Conservation (phyloP, 2,113 vertebrate species). For the Phainopepla nitens region DNA sequence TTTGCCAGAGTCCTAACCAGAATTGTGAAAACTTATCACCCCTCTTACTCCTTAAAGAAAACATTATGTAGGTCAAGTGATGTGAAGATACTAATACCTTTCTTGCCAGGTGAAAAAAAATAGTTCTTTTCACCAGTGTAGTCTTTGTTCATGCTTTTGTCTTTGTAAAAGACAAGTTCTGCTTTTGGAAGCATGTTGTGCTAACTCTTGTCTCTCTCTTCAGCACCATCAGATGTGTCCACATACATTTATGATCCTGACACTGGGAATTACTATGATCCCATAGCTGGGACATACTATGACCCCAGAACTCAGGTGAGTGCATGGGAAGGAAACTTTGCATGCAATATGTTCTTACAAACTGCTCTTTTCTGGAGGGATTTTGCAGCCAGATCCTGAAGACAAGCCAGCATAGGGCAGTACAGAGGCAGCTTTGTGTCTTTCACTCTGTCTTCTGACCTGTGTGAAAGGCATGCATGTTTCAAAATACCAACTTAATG, state of each 20-base stretch:
- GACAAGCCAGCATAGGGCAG: neutral
- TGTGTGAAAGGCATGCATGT: neutral
- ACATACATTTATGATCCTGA: conserved; percentile 93
- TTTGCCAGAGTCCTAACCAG: neutral
- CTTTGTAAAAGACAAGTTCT: neutral
- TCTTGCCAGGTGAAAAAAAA: neutral
- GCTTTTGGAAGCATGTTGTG: neutral
- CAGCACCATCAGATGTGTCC: conserved; percentile 84
- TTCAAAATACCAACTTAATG: neutral
- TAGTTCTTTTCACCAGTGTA: neutral
- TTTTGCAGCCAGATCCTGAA: neutral
- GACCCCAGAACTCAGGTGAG: conserved; percentile 90
- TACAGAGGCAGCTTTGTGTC: neutral
- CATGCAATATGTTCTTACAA: neutral
- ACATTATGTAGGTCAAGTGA: neutral
- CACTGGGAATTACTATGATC: conserved; percentile 94
- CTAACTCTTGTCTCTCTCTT: conserved; percentile 23
- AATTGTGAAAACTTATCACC: neutral
- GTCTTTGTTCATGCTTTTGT: neutral
- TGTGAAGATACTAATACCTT: neutral
- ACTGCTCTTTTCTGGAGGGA: neutral
- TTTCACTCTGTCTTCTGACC: neutral
- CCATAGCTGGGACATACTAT: conserved; percentile 91
- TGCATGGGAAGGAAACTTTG: neutral
- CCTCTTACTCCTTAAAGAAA: neutral